Conservation (phyloP, 2,113 vertebrate species). For the rat (Rattus norvegicus) region DNA sequence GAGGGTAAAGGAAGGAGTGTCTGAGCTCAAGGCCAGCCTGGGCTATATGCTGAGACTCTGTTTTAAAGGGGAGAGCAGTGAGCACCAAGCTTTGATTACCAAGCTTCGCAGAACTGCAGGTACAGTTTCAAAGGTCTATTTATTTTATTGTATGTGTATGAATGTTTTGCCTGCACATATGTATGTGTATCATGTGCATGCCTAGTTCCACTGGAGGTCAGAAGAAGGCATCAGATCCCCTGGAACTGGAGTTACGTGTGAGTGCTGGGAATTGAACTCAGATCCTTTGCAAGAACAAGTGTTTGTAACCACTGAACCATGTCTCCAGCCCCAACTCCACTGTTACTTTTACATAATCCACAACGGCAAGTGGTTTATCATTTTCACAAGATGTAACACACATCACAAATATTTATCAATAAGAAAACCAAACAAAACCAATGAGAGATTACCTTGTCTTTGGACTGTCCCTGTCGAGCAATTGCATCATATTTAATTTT, state of each 20-base stretch:
- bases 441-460: conserved; percentile 93
- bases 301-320: neutral
- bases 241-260: neutral
- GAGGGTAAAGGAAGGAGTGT: neutral
- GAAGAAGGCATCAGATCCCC: neutral
- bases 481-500: conserved; percentile 99
- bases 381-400: conserved; percentile 38
- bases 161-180: neutral
- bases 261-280: neutral
- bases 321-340: neutral
- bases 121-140: neutral
- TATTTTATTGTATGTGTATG: neutral
- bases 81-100: neutral
- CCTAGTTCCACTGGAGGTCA: neutral
- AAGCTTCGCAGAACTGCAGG: neutral
- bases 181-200: neutral
- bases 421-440: neutral
- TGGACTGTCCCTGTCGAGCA: conserved; percentile 95
- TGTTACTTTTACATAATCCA: conserved; percentile 17
- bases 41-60: neutral
- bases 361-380: conserved; percentile 35
- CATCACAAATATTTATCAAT: conserved; percentile 10
- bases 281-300: neutral
- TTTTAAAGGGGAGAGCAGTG: neutral
- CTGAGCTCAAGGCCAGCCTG: neutral